Base-by-base conservation (phyloP, 1,140 invertebrate genomes). In the Tetragnatha versicolor region DNA sequence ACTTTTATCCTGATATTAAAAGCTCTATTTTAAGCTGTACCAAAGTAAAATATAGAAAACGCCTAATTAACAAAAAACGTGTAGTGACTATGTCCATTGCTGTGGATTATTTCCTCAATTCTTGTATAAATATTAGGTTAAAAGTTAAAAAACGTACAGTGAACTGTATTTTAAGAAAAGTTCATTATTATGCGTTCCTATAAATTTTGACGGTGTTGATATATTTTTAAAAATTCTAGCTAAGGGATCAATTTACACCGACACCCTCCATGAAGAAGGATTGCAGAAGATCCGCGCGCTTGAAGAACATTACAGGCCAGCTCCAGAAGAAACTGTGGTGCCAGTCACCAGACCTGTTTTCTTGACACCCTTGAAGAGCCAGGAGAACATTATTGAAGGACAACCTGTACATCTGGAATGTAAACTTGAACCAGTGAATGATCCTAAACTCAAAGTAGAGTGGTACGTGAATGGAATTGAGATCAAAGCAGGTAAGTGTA, bases 401-500 rank as follows among this genome's bases (percentile, higher is more conserved):
- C 93, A 95, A 87, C 94, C 93, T 84, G 93, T 94, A 51, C 94
- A 96, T 80, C 81, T 87, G 20, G 86, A 86, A 78, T 84, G 83
- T 75, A 82, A 84, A 88, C 91, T 98, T 33, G 93, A 95, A 84
- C 95, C 95, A n/a, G 89, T 96, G 22, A 93, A 96, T 82, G 95
- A 97, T 88, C 91, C 94, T 0, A 95, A 94, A 63, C 94, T 98
- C 93, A 89, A 92, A 66, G 93, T 97, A 77, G 94, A 96, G 86
- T 96, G 95, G 87, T 96, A 69, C 81, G 84, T 85, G 75, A 89
- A 89, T 83, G 89, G 88, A n/a, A 84, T 85, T 33, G 86, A 86
- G 31, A 80, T 89, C 31, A 82, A 81, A 47, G 83, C 84, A 83
- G 94, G 95, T 79, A 47, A 63, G 72, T 17, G 9, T 9, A 9